Percentiles rank a stretch among this genome's conserved stretches.
Evolutionary conservation across 2,797 vertebrate genomes (phyloP).

Genomic region (Sebastes hubbsi): DNA sequence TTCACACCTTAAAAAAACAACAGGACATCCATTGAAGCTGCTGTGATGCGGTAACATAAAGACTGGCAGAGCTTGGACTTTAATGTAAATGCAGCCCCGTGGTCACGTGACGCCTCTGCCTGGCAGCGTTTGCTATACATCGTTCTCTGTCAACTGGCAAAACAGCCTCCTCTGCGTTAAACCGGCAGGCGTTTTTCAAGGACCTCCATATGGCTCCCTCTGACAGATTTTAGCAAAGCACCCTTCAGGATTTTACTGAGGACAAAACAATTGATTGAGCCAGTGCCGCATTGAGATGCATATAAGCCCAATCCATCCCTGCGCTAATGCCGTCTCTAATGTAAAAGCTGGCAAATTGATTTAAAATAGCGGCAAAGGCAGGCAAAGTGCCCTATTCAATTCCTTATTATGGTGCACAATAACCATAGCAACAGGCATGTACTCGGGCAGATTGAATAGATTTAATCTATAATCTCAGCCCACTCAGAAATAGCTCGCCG

Average conservation of each 20-base stretch:
- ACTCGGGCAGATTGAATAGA: constrained; percentile 66
- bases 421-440: constrained; percentile 83
- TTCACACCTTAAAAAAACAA: constrained; percentile 31
- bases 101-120: constrained; percentile 21
- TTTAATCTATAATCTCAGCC: constrained; percentile 74
- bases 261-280: constrained; percentile 67
- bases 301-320: constrained; percentile 46
- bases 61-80: constrained; percentile 15
- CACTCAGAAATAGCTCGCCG: constrained; percentile 63
- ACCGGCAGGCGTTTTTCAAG: constrained; percentile 44
- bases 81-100: constrained; percentile 30
- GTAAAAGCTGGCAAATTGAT: constrained; percentile 72
- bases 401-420: constrained; percentile 71
- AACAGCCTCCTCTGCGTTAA: constrained; percentile 28
- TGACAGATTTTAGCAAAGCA: constrained; percentile 50
- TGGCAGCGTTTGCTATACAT: constrained; percentile 17
- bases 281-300: constrained; percentile 64
- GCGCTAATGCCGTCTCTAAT: constrained; percentile 47
- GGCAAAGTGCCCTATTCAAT: constrained; percentile 73
- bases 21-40: neutral
- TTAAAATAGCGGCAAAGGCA: constrained; percentile 70
- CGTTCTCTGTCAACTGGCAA: constrained; percentile 22
- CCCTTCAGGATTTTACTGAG: constrained; percentile 52
- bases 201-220: constrained; percentile 52
- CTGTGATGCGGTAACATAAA: constrained; percentile 14